Evolutionary conservation across 2,888 invertebrate species (phyloP), one percentile per base, ranked within the genome.

Genomic region (Hydriomena furcata): DNA sequence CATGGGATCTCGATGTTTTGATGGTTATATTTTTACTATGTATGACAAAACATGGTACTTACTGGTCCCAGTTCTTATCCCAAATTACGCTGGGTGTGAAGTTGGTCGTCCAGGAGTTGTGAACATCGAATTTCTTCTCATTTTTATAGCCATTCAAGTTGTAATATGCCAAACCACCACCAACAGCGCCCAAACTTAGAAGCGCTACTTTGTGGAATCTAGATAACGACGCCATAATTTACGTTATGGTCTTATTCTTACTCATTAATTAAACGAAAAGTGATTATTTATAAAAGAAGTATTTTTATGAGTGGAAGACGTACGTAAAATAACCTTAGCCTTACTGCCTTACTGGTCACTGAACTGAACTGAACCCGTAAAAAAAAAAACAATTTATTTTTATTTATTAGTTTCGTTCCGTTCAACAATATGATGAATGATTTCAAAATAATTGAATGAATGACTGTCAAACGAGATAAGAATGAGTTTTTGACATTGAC

Each of bases 31-130:
- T 20, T 20, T 20, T 0, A 34, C 8, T 30, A 8, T 12, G 13
- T 31, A n/a, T 30, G 8, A 37, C 12, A 48, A 31, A 10, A 41
- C 13, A 10, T 13, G 8, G 20, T 52, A 87, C 92, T 92, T 91
- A 95, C 95, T 93, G 94, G 79, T 98, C 98, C 98, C 98, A 98
- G 83, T 98, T 97, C 43, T 86, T 89, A 66, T 97, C 95, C 98
- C 98, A 98, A 71, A 93, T 92, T 0, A 94, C 89, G 46, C 92
- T 91, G 0, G 95, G 94, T 0, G 84, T 85, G 60, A 90, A 92
- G 79, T 93, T 93, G 4, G 93, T 93, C 0, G 95, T 95, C 94
- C 94, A 95, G 0, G 95, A 94, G 63, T 92, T 92, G 28, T 91
- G 79, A 0, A 92, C 94, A 35, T 72, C 77, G 37, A 82, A 83